These are phyloP conservation scores for Regulus satrapa DNA, from an alignment of 2,113 vertebrate genomes.

Conservation along the genomic window DNA sequence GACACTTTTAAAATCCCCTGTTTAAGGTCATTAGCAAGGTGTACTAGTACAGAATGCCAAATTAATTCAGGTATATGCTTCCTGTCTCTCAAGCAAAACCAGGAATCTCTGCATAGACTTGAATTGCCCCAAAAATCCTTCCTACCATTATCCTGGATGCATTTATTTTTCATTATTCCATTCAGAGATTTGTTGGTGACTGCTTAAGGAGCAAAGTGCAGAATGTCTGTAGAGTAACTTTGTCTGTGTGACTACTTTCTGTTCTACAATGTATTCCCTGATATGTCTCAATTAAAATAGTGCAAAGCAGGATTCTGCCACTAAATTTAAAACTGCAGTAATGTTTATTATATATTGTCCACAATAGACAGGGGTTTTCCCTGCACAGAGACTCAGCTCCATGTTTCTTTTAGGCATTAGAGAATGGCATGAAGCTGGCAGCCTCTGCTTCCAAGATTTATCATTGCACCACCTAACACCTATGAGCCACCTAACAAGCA, in stretches of 20 bases:
- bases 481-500: not conserved
- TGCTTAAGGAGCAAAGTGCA: not conserved
- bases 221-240: not conserved
- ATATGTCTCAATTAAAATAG: not conserved
- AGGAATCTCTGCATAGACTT: not conserved
- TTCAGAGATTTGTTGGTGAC: not conserved
- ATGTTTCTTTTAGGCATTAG: not conserved
- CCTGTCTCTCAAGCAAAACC: not conserved
- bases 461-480: not conserved
- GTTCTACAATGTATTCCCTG: not conserved
- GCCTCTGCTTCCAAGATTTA: not conserved
- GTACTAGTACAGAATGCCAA: not conserved
- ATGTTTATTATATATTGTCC: not conserved
- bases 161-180: not conserved
- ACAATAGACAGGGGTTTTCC: not conserved
- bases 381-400: not conserved
- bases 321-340: not conserved
- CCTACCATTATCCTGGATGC: not conserved
- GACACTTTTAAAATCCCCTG: not conserved
- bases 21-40: not conserved
- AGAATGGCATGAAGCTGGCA: not conserved
- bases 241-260: not conserved
- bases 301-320: not conserved
- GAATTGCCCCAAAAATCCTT: not conserved
- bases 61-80: not conserved